phyloP scores from a whole-genome alignment of 1,140 invertebrate genomes.

The Pseudomyrmex sp. region DNA sequence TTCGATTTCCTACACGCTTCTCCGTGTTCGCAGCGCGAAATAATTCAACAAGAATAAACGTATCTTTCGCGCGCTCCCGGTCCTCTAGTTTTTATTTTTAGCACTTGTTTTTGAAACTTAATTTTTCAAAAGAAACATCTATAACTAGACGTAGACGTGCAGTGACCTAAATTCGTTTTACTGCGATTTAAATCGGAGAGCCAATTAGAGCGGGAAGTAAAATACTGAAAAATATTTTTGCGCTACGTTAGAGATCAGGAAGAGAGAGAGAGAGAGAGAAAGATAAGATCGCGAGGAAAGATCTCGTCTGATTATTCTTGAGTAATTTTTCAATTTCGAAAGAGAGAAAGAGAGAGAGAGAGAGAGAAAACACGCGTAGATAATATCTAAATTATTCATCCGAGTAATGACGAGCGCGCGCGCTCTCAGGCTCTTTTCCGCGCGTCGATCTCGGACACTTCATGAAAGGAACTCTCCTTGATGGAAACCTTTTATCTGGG shows the following conservation, averaged over 20 bases:
- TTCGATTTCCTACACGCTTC: background rate
- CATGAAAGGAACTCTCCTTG: conserved; percentile 6
- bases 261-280: background rate
- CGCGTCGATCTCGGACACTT: conserved; percentile 12
- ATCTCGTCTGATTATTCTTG: background rate
- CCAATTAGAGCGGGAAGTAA: background rate
- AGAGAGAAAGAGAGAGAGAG: no score
- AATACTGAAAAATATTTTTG: background rate
- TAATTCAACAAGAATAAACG: background rate
- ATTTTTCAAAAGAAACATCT: no score
- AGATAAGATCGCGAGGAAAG: no score
- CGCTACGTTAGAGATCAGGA: no score
- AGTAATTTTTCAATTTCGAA: background rate
- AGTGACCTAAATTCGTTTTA: no score
- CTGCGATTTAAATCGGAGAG: no score
- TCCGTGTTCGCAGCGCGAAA: background rate
- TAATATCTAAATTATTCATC: conserved; percentile 11
- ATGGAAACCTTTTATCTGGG: conserved; percentile 39
- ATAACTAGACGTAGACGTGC: no score
- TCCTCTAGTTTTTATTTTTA: background rate
- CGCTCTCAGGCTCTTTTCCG: background rate
- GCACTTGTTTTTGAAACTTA: no score
- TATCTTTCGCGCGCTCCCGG: background rate
- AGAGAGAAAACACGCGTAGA: background rate
- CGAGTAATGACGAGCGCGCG: background rate